Evolutionary conservation across 2,113 vertebrate genomes (phyloP), one percentile per base, ranked within the genome.

Genomic region (Vulpes lagopus): DNA sequence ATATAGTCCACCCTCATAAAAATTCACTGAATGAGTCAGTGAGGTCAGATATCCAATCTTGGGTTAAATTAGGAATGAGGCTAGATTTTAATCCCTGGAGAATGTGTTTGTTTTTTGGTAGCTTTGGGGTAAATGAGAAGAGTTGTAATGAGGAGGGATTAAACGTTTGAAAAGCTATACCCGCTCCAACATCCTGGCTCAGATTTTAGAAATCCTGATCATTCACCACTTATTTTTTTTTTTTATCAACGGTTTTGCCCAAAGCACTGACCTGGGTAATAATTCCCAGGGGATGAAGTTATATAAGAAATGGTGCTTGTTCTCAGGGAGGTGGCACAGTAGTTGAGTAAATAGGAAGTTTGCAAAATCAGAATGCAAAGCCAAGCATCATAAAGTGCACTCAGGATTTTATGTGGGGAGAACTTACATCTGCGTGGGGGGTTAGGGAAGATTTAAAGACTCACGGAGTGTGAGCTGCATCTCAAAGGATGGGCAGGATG

Each of bases 261-360:
- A 27, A 49, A 85, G 74, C 81, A 53, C 67, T 85, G 69, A 62
- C 67, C 38, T 69, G 57, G 43, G 71, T 76, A 27, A 27, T 32
- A 22, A 71, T 32, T 27, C 27, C 76, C 0, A 0, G 11, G 90
- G 78, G 43, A 43, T 65, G 43, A 49, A 80, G 43, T n/a, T 65
- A 17, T 43, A 73, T 32, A 81, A 76, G 30, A 87, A 49, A 43
- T 3, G 6, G 57, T 35, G 8, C 17, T 17, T 84, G 64, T 84
- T 78, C 55, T 74, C 71, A 55, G 64, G 78, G 27, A 82, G 22
- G 67, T 8, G 1, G 8, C 69, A 17, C 64, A 25, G n/a, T n/a
- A 73, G 60, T 60, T 73, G 64, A 43, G 73, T 94, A 93, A 76
- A 23, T 62, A 84, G 55, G 53, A 94, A 87, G 57, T 80, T 87